A percentile compares a stretch with the other conserved stretches of the same genome.
Conservation (phyloP, 2,113 vertebrate genomes). For the Otolemur garnettii region DNA sequence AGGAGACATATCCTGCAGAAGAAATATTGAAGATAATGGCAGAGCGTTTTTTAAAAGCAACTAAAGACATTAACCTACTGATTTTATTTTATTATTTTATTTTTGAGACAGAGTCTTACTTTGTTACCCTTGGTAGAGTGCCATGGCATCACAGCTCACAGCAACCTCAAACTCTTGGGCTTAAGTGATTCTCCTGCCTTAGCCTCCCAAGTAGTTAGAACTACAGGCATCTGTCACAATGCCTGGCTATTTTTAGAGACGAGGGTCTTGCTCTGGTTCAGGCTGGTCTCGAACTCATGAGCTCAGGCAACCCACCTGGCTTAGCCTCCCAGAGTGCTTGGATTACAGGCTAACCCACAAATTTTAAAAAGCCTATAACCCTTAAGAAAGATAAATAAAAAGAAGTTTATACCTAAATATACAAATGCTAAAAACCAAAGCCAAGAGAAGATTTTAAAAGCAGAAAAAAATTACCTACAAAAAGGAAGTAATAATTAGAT, state of each 20-base stretch:
- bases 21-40: not conserved
- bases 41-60: not conserved
- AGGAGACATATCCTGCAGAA: not conserved
- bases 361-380: constrained; percentile 9
- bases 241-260: too few species aligned
- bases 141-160: too few species aligned
- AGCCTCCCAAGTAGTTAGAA: too few species aligned
- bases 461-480: not conserved
- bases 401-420: not conserved
- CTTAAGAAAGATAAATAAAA: constrained; percentile 1
- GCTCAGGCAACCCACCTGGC: too few species aligned
- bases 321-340: too few species aligned
- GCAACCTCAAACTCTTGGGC: too few species aligned
- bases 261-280: too few species aligned
- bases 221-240: too few species aligned
- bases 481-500: not conserved
- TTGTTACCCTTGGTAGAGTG: too few species aligned
- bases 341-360: not conserved
- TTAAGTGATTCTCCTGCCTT: too few species aligned
- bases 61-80: not conserved
- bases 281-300: too few species aligned
- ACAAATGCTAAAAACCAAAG: constrained; percentile 36
- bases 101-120: too few species aligned
- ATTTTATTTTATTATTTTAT: not conserved
- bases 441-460: constrained; percentile 43